A percentile compares a stretch with the other conserved stretches of the same genome.
Conservation (phyloP, 1,140 invertebrate species). For the Drosophila melanica region DNA sequence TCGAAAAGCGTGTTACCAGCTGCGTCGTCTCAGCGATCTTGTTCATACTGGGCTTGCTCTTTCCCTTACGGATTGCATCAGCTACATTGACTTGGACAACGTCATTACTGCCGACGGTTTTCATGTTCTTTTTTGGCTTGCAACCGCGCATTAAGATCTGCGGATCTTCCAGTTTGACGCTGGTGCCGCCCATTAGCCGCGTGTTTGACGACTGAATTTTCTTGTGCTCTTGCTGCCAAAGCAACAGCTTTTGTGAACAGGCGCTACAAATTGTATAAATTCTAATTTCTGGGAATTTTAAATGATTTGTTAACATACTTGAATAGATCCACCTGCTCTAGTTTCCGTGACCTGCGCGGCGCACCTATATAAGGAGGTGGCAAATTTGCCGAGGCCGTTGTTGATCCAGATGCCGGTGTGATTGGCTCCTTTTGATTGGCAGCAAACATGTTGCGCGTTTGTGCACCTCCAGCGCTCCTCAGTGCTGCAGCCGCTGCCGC, state of each 20-base stretch:
- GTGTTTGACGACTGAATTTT: slow-evolving; percentile 40
- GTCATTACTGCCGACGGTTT: slow-evolving; percentile 10
- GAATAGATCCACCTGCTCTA: slow-evolving; percentile 75
- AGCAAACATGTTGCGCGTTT: slow-evolving; percentile 31
- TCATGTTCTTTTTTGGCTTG: slow-evolving; percentile 25
- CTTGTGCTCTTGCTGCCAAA: slow-evolving; percentile 73
- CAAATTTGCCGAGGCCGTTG: not conserved
- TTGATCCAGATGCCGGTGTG: not conserved
- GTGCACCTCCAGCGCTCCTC: slow-evolving; percentile 29
- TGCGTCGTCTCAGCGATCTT: slow-evolving; percentile 77
- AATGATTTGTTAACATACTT: slow-evolving; percentile 50
- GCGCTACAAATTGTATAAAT: slow-evolving; percentile 50
- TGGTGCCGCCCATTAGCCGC: slow-evolving; percentile 45
- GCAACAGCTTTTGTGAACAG: slow-evolving; percentile 76
- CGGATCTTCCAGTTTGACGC: slow-evolving; percentile 38
- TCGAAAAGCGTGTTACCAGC: slow-evolving; percentile 61
- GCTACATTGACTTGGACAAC: not conserved
- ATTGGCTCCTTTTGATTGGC: slow-evolving; percentile 10
- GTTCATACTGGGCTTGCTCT: slow-evolving; percentile 65
- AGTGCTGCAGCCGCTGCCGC: slow-evolving; percentile 19
- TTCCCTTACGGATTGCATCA: slow-evolving; percentile 36
- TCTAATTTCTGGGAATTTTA: not conserved
- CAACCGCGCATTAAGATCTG: slow-evolving; percentile 20
- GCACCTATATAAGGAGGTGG: slow-evolving; percentile 51
- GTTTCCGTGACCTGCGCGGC: slow-evolving; percentile 48